Evolutionary conservation across 2,113 vertebrate species (phyloP), one percentile per base, ranked within the genome.

Genomic region (Ophiodon elongatus): DNA sequence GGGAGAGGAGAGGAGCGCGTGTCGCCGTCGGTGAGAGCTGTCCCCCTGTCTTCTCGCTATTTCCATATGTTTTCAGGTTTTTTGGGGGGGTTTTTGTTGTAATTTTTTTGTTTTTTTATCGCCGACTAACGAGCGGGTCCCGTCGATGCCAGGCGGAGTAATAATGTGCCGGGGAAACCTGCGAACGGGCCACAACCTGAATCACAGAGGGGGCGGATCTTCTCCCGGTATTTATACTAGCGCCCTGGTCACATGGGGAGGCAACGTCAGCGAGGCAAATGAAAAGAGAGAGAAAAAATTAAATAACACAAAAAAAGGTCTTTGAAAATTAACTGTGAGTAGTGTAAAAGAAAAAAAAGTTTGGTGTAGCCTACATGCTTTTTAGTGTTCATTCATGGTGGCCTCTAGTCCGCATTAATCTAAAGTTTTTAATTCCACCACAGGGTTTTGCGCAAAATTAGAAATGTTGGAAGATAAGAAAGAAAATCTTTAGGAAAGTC

Each of bases 181-280:
- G 91, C 85, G 73, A 90, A 93, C 89, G 93, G 93, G 93, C 92
- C 92, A 93, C 93, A 90, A 94, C 93, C 94, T 92, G 94, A 96
- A 94, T 96, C 96, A 94, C 84, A 90, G 85, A 96, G 93, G 95
- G 97, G 97, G 96, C 95, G 96, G 97, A 92, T 89, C 96, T 94
- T 87, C 50, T 80, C 84, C 75, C 69, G 21, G 4, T 73, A 91
- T 97, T 96, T 97, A 96, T 96, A 96, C 94, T 72, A 60, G 87
- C 91, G 86, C 84, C 37, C 71, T 62, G 94, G 85, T 98, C 98
- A 98, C 98, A 95, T 97, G 97, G 95, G 50, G 80, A 68, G 67
- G 45, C 65, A 75, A 93, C 97, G 97, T 98, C 97, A 98, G 92
- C 80, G 17, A 68, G 83, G 39, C 64, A 81, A 73, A 88, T 35